Conservation (phyloP, 2,113 vertebrate species). For the Bambusicola thoracicus region DNA sequence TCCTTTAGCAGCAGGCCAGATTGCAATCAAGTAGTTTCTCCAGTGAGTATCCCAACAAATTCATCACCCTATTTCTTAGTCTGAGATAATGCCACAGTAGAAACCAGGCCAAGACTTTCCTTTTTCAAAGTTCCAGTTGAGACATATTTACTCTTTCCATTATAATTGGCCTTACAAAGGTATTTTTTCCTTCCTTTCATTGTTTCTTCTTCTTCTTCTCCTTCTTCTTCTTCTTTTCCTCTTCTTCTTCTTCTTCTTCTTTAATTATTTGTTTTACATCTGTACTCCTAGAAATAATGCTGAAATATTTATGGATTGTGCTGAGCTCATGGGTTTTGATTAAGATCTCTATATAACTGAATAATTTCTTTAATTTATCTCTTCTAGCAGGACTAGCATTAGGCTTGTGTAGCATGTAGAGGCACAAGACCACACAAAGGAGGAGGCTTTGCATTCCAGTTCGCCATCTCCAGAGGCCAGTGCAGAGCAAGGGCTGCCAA, state of each 20-base stretch:
- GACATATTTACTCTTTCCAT: slow-evolving; percentile 35
- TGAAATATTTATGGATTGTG: slow-evolving; percentile 13
- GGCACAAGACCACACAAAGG: slow-evolving; percentile 56
- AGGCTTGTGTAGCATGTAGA: background rate
- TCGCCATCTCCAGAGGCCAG: slow-evolving; percentile 48
- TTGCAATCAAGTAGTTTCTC: slow-evolving; percentile 70
- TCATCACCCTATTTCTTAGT: slow-evolving; percentile 57
- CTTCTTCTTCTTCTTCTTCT: background rate
- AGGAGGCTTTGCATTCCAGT: slow-evolving; percentile 46
- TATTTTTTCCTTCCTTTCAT: background rate
- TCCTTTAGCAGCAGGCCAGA: slow-evolving; percentile 69
- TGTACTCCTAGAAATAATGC: slow-evolving; percentile 6
- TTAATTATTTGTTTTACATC: background rate
- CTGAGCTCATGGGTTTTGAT: slow-evolving; percentile 24
- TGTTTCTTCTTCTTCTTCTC: background rate
- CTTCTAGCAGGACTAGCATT: background rate
- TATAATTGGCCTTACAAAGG: background rate
- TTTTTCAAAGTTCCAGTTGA: slow-evolving; percentile 19
- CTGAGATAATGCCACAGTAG: slow-evolving; percentile 61
- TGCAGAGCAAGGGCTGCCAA: slow-evolving; percentile 50
- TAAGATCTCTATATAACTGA: background rate
- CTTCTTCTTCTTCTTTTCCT: background rate
- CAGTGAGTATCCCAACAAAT: slow-evolving; percentile 58
- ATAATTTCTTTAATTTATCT: slow-evolving; percentile 6
- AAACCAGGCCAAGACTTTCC: slow-evolving; percentile 12